Percentiles rank a stretch among this genome's conserved stretches.
These are phyloP conservation scores for Aphelenchoides bicaudatus DNA, from an alignment of 2,888 invertebrate species.

Conservation along the genomic window DNA sequence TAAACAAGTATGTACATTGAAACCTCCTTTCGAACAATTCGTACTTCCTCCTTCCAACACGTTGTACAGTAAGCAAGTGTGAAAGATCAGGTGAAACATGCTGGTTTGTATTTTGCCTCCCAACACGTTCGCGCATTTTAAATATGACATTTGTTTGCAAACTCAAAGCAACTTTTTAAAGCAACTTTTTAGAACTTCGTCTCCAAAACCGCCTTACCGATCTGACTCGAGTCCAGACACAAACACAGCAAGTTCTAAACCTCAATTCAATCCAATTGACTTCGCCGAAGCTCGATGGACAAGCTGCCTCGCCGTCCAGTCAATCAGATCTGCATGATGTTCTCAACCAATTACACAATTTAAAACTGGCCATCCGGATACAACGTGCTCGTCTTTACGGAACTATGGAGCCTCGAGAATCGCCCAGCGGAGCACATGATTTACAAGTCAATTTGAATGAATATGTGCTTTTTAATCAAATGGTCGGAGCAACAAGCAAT, in stretches of 20 bases:
- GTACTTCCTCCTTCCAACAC: too few relatives aligned
- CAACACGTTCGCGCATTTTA: too few relatives aligned
- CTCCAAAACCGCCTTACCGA: conserved; percentile 7
- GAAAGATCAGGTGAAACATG: too few relatives aligned
- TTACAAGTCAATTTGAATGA: conserved; percentile 7
- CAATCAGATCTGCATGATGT: conserved; percentile 2
- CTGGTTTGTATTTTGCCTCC: too few relatives aligned
- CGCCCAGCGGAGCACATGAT: conserved; percentile 13
- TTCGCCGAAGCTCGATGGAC: not conserved
- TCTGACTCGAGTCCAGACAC: not conserved
- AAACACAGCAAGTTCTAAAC: not conserved
- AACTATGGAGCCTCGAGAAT: conserved; percentile 4
- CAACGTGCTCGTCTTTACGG: conserved; percentile 10
- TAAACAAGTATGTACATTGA: too few relatives aligned
- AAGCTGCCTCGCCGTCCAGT: not conserved
- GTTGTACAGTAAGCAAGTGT: too few relatives aligned
- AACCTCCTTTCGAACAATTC: too few relatives aligned
- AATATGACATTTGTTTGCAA: conserved; percentile 1
- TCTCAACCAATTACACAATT: not conserved
- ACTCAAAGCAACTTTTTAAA: not conserved
- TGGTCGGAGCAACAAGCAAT: not conserved
- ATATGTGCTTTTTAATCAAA: conserved; percentile 14
- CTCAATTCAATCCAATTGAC: too few relatives aligned
- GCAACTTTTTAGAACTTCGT: conserved; percentile 4
- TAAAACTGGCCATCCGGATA: not conserved